Conservation (phyloP, 1,140 invertebrate species). For the Trinorchestia longiramus region DNA sequence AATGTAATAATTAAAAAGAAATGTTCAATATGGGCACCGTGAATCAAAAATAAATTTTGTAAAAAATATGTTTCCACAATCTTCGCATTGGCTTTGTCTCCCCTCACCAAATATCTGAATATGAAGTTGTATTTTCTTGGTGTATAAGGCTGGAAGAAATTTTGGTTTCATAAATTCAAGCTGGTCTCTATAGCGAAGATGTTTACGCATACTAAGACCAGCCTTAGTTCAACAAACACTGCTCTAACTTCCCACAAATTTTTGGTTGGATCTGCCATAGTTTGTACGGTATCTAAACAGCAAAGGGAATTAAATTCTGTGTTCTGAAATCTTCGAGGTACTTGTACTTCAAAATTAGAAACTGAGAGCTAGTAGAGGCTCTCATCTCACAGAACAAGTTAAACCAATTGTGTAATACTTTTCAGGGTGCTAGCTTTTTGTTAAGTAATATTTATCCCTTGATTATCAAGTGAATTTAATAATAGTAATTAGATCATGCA, state of each 20-base stretch:
- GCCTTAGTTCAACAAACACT: not conserved
- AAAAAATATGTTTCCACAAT: not conserved
- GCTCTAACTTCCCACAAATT: not conserved
- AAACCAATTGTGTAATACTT: not conserved
- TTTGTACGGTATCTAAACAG: not conserved
- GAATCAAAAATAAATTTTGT: not conserved
- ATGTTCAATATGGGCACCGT: too few species aligned
- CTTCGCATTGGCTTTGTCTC: not conserved
- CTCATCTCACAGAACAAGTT: not conserved
- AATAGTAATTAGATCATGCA: too few species aligned
- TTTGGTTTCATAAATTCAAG: not conserved
- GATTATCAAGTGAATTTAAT: too few species aligned
- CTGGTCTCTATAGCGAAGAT: not conserved
- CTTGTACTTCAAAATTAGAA: not conserved
- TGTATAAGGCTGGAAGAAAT: not conserved
- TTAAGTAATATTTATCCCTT: not conserved
- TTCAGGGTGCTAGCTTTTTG: not conserved
- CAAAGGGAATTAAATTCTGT: not conserved
- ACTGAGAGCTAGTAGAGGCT: not conserved
- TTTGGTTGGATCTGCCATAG: not conserved
- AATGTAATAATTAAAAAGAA: too few species aligned
- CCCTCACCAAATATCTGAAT: not conserved
- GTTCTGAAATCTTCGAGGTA: not conserved
- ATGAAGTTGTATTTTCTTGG: not conserved
- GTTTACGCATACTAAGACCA: not conserved